Percentiles rank a stretch among this genome's conserved stretches.
These are phyloP conservation scores for Ranitomeya imitator DNA, from an alignment of 2,113 vertebrate genomes.

Conservation along the genomic window DNA sequence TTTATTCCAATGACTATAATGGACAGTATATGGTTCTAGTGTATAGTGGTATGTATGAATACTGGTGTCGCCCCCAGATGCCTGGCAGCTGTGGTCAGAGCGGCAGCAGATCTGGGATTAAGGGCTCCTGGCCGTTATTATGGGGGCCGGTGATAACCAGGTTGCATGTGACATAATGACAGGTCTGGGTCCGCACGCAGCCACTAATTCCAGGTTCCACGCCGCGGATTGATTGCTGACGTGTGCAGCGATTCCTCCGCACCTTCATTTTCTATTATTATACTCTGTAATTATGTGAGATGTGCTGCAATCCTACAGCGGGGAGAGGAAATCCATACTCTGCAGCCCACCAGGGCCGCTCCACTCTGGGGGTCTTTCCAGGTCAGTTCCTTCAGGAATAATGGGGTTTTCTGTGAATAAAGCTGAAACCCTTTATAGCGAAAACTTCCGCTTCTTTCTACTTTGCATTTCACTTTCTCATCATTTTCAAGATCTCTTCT, in stretches of 20 bases:
- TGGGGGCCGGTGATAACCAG: background rate
- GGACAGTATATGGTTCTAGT: too few species aligned
- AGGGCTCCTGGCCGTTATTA: background rate
- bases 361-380: background rate
- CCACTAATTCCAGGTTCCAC: conserved; percentile 16
- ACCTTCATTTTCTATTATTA: conserved; percentile 17
- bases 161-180: background rate
- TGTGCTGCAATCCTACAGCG: background rate
- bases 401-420: too few species aligned
- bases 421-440: too few species aligned
- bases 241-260: background rate
- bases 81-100: too few species aligned
- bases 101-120: background rate
- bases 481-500: too few species aligned
- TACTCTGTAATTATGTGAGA: conserved; percentile 5
- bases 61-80: too few species aligned
- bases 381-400: background rate
- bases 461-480: too few species aligned
- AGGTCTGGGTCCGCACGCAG: background rate
- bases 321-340: conserved; percentile 15
- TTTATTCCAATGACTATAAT: too few species aligned
- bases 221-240: conserved; percentile 24
- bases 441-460: too few species aligned
- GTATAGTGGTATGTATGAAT: too few species aligned
- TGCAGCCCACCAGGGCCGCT: background rate